These are phyloP conservation scores for Rhaphigaster nebulosa DNA, from an alignment of 2,888 invertebrate genomes.

Conservation along the genomic window DNA sequence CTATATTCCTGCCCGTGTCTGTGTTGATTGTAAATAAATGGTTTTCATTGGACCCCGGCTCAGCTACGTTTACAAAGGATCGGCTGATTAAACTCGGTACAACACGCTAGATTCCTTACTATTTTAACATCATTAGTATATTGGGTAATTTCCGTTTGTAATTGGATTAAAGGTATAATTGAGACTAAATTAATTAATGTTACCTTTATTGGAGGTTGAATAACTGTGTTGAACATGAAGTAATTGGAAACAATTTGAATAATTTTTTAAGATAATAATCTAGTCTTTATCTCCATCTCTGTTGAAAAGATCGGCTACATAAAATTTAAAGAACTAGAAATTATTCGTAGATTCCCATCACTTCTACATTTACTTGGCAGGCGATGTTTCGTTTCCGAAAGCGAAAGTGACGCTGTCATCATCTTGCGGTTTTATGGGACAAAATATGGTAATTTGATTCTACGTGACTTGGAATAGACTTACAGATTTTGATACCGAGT, in stretches of 20 bases:
- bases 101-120: neutral
- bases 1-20: neutral
- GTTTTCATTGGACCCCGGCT: neutral
- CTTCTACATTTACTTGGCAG: too few relatives aligned
- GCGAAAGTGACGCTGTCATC: too few relatives aligned
- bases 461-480: too few relatives aligned
- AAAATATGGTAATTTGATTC: too few relatives aligned
- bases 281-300: too few relatives aligned
- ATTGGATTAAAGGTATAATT: neutral
- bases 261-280: too few relatives aligned
- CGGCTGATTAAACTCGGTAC: neutral
- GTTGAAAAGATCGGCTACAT: too few relatives aligned
- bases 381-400: too few relatives aligned
- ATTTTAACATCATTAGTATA: neutral
- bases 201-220: neutral
- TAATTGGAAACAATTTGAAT: neutral
- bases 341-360: too few relatives aligned
- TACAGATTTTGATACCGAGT: too few relatives aligned
- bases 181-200: neutral
- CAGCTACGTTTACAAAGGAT: neutral
- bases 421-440: too few relatives aligned
- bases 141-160: neutral
- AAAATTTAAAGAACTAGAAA: too few relatives aligned
- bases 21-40: constrained; percentile 27
- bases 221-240: neutral